Base-by-base conservation (phyloP, 2,113 vertebrate genomes). In the Hyaena hyaena region DNA sequence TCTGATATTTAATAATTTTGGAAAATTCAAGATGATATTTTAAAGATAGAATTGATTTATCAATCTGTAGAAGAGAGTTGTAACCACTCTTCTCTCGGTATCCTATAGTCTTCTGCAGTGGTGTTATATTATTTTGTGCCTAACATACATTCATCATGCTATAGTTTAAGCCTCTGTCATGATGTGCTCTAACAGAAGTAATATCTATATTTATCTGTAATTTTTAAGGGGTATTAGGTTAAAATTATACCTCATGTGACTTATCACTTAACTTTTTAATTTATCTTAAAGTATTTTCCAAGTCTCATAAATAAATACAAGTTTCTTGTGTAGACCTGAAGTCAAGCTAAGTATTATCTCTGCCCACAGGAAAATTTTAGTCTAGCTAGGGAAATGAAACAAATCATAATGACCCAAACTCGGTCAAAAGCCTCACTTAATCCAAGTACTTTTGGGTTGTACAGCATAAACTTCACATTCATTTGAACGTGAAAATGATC, bases 271-370 rank as follows among this genome's bases (percentile, higher is more conserved):
- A 86, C 9, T 79, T 93, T 94, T 93, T 58, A 92, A 82, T 77
- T 94, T 92, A 58, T 63, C 45, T 66, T 90, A 96, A 77, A 55
- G 35, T 24, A 4, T 48, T 86, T 85, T 85, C 79, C 43, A 85
- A 71, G 26, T 92, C 19, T 80, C 84, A 73, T 48, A 53, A 79
- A 77, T 48, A 53, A 73, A 86, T 71, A 14, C 26, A 68, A 71
- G 35, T 1, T n/a, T 79, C 16, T 80, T 90, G 79, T 50, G 33
- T 16, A 55, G 84, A 71, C 15, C 63, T 1, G 45, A 93, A 81
- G 26, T 88, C 50, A 93, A 89, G 92, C 66, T 96, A 86, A 96
- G 85, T 28, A 71, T 69, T 87, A 68, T 81, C 86, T 95, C 85
- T 53, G 2, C 14, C 43, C 65, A 90, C 35, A 45, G 77, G 61